Conservation (phyloP, 23 tunicate species). For the Pegea sp. region DNA sequence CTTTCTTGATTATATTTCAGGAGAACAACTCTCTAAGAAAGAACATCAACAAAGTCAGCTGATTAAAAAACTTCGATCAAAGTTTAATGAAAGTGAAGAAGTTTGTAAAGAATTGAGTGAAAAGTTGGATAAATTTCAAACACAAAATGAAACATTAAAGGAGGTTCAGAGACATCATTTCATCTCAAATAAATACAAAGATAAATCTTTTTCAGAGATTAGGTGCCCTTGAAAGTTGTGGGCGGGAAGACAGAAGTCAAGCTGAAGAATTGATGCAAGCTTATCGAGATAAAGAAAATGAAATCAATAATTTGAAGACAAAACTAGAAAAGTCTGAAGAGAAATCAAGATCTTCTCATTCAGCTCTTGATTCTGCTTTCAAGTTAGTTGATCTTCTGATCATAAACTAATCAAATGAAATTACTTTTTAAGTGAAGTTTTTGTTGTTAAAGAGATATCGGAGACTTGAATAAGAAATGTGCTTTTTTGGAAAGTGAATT, state of each 20-base stretch:
- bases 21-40: slow-evolving; percentile 62
- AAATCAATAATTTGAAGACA: slow-evolving; percentile 14
- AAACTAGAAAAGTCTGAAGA: slow-evolving; percentile 63
- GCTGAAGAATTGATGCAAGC: slow-evolving; percentile 52
- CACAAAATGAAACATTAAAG: slow-evolving; percentile 36
- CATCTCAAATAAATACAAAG: slow-evolving; percentile 1
- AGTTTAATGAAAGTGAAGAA: slow-evolving; percentile 28
- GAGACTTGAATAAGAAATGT: slow-evolving; percentile 42
- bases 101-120: slow-evolving; percentile 17
- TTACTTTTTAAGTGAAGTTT: background rate
- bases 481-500: slow-evolving; percentile 39
- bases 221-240: slow-evolving; percentile 24
- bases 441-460: slow-evolving; percentile 25
- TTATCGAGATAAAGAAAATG: slow-evolving; percentile 43
- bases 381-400: slow-evolving; percentile 7
- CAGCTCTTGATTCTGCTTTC: slow-evolving; percentile 69
- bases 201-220: slow-evolving; percentile 6
- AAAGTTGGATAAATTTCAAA: slow-evolving; percentile 12
- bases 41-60: slow-evolving; percentile 57
- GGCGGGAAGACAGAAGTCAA: slow-evolving; percentile 50
- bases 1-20: slow-evolving; percentile 6
- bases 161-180: slow-evolving; percentile 18
- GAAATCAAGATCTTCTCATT: slow-evolving; percentile 60
- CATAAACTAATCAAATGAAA: background rate
- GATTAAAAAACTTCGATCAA: slow-evolving; percentile 49